phyloP scores from a whole-genome alignment of 2,888 invertebrate genomes.

The Dryocosmus kuriphilus region DNA sequence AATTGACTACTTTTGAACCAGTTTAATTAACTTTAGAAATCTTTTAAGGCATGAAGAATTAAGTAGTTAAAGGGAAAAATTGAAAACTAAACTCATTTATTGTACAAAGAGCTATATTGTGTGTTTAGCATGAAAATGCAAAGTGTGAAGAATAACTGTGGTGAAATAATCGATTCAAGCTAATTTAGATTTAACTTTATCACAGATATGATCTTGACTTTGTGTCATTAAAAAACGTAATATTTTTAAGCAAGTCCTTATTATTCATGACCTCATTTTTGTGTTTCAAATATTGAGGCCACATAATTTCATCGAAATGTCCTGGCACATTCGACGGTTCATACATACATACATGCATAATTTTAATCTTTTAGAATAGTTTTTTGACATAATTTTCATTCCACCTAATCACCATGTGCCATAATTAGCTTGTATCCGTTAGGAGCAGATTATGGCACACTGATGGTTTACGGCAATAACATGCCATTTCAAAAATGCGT shows the following conservation, averaged over 20 bases:
- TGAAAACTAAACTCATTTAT: conserved; percentile 6
- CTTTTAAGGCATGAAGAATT: no score
- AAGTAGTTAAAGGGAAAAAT: no score
- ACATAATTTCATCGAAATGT: conserved; percentile 93
- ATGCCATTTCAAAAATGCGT: no score
- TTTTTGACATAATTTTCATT: no score
- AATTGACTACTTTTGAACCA: no score
- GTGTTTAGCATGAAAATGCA: neutral
- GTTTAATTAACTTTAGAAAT: no score
- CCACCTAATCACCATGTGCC: no score
- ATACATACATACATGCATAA: no score
- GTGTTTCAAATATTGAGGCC: conserved; percentile 90
- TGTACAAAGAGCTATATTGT: conserved; percentile 4
- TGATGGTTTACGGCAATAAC: no score
- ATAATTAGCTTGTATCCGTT: no score
- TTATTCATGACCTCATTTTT: conserved; percentile 76
- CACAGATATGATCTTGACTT: conserved; percentile 59
- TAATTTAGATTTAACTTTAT: conserved; percentile 56
- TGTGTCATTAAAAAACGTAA: conserved; percentile 68
- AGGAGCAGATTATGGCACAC: no score
- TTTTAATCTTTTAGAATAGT: no score
- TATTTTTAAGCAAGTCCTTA: conserved; percentile 55
- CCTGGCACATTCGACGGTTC: conserved; percentile 92
- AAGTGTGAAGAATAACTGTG: neutral
- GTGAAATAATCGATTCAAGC: neutral